Evolutionary conservation across 1,140 invertebrate species (phyloP).

Genomic region (Diploscapter pachys): DNA sequence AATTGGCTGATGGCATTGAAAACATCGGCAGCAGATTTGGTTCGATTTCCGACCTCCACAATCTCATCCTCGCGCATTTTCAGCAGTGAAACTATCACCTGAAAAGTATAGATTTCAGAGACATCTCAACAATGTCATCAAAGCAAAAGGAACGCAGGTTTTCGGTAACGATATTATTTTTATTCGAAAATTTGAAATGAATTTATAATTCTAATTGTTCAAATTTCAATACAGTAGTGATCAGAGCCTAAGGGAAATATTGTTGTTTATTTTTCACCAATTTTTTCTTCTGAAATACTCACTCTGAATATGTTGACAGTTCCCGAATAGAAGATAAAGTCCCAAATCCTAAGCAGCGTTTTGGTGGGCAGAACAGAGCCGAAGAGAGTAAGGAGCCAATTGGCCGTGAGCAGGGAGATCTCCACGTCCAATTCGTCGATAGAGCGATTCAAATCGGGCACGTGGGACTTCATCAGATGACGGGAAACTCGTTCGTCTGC

Average conservation of each 20-base stretch:
- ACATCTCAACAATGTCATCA: too few relatives aligned
- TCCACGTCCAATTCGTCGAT: conserved; percentile 60
- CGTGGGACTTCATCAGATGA: conserved; percentile 78
- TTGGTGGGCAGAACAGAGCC: conserved; percentile 96
- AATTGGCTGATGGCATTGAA: conserved; percentile 47
- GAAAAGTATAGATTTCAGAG: background rate
- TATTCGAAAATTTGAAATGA: too few relatives aligned
- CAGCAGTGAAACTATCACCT: conserved; percentile 49
- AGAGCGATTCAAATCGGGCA: conserved; percentile 81
- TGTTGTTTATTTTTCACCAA: too few relatives aligned
- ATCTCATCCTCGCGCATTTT: conserved; percentile 54
- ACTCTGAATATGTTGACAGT: conserved; percentile 93
- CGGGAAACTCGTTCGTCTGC: conserved; percentile 89
- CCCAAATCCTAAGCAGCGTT: conserved; percentile 90
- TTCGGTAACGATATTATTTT: too few relatives aligned
- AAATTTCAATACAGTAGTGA: too few relatives aligned
- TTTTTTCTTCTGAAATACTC: too few relatives aligned
- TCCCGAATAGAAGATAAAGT: conserved; percentile 87
- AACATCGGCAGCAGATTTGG: conserved; percentile 43
- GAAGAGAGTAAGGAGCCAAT: conserved; percentile 97
- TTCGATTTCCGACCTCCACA: conserved; percentile 34
- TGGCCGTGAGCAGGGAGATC: conserved; percentile 86
- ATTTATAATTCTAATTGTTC: too few relatives aligned
- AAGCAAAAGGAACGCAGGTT: too few relatives aligned
- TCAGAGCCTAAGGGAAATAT: too few relatives aligned